Evolutionary conservation across 2,797 vertebrate genomes (phyloP).

Genomic region (Syngnathus rostellatus): DNA sequence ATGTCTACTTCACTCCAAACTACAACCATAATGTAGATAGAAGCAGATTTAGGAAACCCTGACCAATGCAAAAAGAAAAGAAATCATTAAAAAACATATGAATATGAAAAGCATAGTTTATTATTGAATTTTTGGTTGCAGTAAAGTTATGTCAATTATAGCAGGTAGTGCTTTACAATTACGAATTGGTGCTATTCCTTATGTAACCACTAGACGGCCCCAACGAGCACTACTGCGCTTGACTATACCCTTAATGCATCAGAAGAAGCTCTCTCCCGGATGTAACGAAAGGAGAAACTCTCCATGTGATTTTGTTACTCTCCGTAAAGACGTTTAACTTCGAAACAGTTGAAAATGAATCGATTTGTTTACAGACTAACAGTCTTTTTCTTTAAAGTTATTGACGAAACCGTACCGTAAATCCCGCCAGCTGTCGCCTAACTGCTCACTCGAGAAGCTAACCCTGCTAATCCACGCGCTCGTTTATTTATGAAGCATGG

Average conservation of each 20-base stretch:
- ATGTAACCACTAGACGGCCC: background rate
- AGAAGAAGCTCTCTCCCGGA: background rate
- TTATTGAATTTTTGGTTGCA: too few relatives aligned
- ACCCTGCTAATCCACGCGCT: background rate
- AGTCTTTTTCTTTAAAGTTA: background rate
- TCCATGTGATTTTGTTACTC: background rate
- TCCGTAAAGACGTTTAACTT: background rate
- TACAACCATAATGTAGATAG: too few relatives aligned
- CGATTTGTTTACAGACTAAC: background rate
- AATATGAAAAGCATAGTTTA: too few relatives aligned
- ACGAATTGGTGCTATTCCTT: background rate
- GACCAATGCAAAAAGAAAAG: too few relatives aligned
- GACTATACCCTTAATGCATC: background rate
- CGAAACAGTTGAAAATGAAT: background rate
- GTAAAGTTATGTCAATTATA: too few relatives aligned
- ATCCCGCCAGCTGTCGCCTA: background rate
- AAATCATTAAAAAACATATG: too few relatives aligned
- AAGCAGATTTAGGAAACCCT: too few relatives aligned
- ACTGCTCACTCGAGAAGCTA: background rate
- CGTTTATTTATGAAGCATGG: constrained; percentile 48
- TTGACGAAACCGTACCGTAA: background rate
- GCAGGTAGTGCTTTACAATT: background rate
- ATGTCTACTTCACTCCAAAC: background rate
- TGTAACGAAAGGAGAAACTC: background rate
- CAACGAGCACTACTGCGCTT: background rate